Conservation (phyloP, 2,113 vertebrate genomes). For the Hippocampus zosterae region DNA sequence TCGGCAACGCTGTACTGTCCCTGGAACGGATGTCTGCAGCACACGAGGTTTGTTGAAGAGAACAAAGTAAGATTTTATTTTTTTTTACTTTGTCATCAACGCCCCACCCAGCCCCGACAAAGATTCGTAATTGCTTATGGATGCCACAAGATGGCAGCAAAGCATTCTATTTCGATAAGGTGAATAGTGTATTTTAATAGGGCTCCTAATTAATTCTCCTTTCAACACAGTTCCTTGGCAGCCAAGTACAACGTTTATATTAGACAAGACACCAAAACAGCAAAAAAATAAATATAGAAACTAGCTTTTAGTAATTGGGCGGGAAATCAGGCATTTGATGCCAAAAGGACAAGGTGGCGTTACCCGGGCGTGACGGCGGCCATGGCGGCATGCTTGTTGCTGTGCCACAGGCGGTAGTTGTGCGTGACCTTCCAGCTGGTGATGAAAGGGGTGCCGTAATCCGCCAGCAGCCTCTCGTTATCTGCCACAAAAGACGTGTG, state of each 20-base stretch:
- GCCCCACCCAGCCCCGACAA: no score
- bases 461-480: conserved; percentile 85
- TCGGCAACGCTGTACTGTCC: conserved; percentile 95
- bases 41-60: neutral
- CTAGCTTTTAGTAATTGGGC: no score
- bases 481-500: conserved; percentile 65
- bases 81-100: no score
- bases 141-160: neutral
- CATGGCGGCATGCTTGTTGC: conserved; percentile 89
- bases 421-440: conserved; percentile 90
- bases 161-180: neutral
- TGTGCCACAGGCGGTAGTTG: conserved; percentile 93
- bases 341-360: conserved; percentile 24
- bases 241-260: neutral
- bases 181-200: no score
- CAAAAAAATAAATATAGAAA: neutral
- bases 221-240: neutral
- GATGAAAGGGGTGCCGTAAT: conserved; percentile 84
- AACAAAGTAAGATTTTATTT: neutral
- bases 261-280: neutral
- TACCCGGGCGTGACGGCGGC: conserved; percentile 86
- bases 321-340: no score
- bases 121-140: no score
- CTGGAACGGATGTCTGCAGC: conserved; percentile 89
- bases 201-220: no score